A percentile compares a stretch with the other conserved stretches of the same genome.
Evolutionary conservation across 2,113 vertebrate genomes (phyloP).

Genomic region (human): GRCh38 chr6:71721001-71721500

Average conservation of each 20-base stretch:
- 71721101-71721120: neutral
- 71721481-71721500: neutral
- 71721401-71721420: neutral
- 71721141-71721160: neutral
- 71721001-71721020: neutral
- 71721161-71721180: neutral
- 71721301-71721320: neutral
- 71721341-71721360: neutral
- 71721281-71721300: neutral
- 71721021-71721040: neutral
- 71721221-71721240: neutral
- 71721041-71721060: neutral
- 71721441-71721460: neutral
- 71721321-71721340: neutral
- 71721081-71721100: neutral
- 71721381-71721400: neutral
- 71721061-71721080: neutral
- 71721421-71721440: neutral
- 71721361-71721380: neutral
- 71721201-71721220: neutral
- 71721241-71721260: neutral
- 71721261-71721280: neutral
- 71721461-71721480: neutral
- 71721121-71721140: neutral
- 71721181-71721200: neutral